Evolutionary conservation across 2,113 vertebrate genomes (phyloP), one percentile per base, ranked within the genome.

Genomic region (Limnothrissa miodon): DNA sequence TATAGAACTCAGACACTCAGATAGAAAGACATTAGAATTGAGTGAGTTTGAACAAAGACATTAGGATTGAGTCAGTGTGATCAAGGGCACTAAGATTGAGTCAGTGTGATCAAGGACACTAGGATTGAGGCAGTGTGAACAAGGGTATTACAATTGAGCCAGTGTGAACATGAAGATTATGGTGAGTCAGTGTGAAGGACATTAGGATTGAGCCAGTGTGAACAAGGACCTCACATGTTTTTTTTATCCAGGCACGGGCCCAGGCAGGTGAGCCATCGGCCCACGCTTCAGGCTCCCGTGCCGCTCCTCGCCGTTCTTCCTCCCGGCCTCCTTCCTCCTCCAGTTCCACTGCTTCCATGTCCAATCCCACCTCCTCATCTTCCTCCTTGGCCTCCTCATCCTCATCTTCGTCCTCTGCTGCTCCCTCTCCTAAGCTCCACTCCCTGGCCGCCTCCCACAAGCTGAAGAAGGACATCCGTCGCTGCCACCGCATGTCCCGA

Each of bases 401-500:
- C 36, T 85, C 91, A 45, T 90, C 92, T 39, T 89, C 92, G 3
- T 87, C 89, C 0, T 25, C 88, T 0, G 33, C 83, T 1, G 96
- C 89, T 0, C 94, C 94, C n/a, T 93, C 97, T 0, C 96, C 97
- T 66, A 98, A 98, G 86, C 94, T 99, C 84, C 97, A 97, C 91
- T 98, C 97, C 42, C 96, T 98, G 0, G 96, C 97, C 0, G 95
- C 97, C 0, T 96, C 97, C 84, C 98, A 99, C 90, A 96, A 98
- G 85, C 95, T 99, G 87, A 99, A 99, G 93, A 99, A 99, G 90
- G 98, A 99, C 92, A 99, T 99, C 90, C 96, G 97, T 59, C 96
- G 98, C 23, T 99, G 98, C 91, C 97, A 99, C 89, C 95, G 98
- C 83, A 98, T 99, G 97, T 99, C 98, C 56, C 94, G 98, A 39